phyloP scores from a whole-genome alignment of 2,113 vertebrate species.

The Ammodytes marinus region DNA sequence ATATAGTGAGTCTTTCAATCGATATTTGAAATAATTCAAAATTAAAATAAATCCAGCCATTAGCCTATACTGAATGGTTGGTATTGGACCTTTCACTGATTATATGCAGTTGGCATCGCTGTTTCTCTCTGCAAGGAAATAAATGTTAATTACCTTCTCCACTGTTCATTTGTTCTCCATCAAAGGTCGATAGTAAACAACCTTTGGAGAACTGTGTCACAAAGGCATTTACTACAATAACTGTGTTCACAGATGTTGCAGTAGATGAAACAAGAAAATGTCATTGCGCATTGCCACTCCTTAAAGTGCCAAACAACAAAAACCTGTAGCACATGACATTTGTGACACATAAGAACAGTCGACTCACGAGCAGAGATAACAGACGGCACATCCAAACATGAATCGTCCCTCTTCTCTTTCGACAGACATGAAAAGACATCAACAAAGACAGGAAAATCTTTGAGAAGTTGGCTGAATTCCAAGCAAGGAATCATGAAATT shows the following conservation, averaged over 20 bases:
- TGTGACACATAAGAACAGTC: constrained; percentile 30
- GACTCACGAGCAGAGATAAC: constrained; percentile 33
- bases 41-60: not conserved
- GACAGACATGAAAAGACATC: constrained; percentile 61
- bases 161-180: constrained; percentile 31
- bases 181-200: constrained; percentile 59
- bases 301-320: constrained; percentile 9
- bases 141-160: constrained; percentile 31
- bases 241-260: constrained; percentile 37
- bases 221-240: constrained; percentile 25
- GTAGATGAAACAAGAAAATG: constrained; percentile 43
- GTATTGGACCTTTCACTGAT: not conserved
- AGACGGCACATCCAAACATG: constrained; percentile 40
- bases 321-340: constrained; percentile 29
- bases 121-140: constrained; percentile 10
- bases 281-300: constrained; percentile 2
- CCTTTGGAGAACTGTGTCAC: constrained; percentile 27
- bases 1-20: constrained; percentile 1
- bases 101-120: constrained; percentile 6
- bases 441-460: constrained; percentile 58
- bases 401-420: constrained; percentile 32
- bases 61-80: not conserved
- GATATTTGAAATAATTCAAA: constrained; percentile 33
- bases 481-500: constrained; percentile 63
- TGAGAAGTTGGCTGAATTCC: constrained; percentile 48